Percentiles rank a stretch among this genome's conserved stretches.
These are phyloP conservation scores for Myopa testacea DNA, from an alignment of 2,888 invertebrate genomes.

Conservation along the genomic window DNA sequence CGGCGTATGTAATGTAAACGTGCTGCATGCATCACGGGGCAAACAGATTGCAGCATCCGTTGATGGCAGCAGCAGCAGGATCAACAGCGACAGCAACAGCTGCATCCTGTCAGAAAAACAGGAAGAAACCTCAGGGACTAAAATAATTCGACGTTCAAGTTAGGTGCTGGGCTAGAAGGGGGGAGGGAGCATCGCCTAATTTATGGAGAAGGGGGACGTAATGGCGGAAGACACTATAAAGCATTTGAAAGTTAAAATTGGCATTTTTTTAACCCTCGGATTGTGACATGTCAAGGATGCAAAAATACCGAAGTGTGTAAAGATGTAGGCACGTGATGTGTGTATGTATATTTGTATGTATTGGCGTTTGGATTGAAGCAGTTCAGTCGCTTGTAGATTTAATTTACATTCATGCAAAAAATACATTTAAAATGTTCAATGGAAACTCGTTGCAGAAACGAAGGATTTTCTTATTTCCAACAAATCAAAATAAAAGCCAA, in stretches of 20 bases:
- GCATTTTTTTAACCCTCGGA: neutral
- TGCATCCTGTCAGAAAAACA: neutral
- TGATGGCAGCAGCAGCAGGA: neutral
- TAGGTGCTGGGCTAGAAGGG: neutral
- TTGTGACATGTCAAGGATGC: neutral
- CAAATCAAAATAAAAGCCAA: neutral
- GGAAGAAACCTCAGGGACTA: neutral
- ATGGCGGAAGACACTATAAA: neutral
- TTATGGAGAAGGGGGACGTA: too few species aligned
- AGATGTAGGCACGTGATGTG: neutral
- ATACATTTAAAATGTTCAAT: conserved; percentile 7
- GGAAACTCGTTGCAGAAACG: neutral
- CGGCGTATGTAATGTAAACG: conserved; percentile 15
- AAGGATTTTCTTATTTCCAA: neutral
- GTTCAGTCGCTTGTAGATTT: neutral
- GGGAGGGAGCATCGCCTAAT: too few species aligned
- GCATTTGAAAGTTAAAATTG: neutral
- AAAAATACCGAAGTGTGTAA: neutral
- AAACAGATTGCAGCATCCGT: conserved; percentile 21
- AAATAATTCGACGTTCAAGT: neutral
- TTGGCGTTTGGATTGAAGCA: neutral
- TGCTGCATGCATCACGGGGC: conserved; percentile 18
- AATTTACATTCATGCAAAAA: neutral
- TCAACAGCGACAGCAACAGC: neutral
- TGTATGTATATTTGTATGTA: neutral